Evolutionary conservation across 2,797 vertebrate genomes (phyloP).

Genomic region (Myripristis jacobus): DNA sequence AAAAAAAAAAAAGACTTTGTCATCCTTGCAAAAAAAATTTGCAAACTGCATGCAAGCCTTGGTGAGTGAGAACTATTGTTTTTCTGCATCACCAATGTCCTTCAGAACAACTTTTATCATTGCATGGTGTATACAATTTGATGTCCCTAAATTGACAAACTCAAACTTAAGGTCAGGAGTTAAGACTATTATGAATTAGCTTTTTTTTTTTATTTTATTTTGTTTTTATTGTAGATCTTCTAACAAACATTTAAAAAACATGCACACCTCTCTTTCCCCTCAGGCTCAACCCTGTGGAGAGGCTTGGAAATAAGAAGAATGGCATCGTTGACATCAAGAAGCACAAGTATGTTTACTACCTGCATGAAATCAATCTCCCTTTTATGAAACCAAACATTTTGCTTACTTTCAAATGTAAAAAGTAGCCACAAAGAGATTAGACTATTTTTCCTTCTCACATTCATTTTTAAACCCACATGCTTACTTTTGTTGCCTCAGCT

Average conservation of each 20-base stretch:
- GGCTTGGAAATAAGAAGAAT: conserved; percentile 87
- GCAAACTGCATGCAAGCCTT: too few species aligned
- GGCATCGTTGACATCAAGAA: conserved; percentile 86
- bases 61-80: too few species aligned
- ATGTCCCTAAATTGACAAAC: too few species aligned
- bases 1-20: too few species aligned
- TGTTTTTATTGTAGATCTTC: neutral
- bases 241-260: neutral
- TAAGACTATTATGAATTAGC: too few species aligned
- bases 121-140: too few species aligned
- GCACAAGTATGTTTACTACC: conserved; percentile 80
- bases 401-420: too few species aligned
- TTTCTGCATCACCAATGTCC: too few species aligned
- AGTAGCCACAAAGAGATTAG: too few species aligned
- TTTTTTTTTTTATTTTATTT: neutral
- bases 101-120: too few species aligned
- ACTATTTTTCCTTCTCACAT: neutral
- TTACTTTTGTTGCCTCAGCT: neutral
- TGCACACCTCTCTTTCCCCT: neutral
- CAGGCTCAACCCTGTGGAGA: conserved; percentile 84
- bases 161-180: too few species aligned
- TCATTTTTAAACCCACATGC: neutral
- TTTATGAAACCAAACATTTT: neutral
- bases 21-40: too few species aligned
- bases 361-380: neutral